phyloP scores from a whole-genome alignment of 2,888 invertebrate species.

The Nymphalis c-album region DNA sequence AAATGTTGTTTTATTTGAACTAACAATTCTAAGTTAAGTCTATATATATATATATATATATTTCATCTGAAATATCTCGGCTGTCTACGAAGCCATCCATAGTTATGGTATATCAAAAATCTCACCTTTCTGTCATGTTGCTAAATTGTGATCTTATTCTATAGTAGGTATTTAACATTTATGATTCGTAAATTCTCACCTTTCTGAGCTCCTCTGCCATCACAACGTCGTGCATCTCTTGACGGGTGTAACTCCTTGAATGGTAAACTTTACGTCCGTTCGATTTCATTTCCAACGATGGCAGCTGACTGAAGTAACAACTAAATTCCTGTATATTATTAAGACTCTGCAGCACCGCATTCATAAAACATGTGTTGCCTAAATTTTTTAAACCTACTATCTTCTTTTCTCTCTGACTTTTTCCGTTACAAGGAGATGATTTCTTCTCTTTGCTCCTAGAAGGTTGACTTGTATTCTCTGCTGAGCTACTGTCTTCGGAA shows the following conservation, averaged over 20 bases:
- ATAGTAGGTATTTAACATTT: too few species aligned
- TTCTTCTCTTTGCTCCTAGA: conserved; percentile 63
- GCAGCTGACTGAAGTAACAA: conserved; percentile 89
- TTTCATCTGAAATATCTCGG: too few species aligned
- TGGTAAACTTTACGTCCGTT: conserved; percentile 83
- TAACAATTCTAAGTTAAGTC: too few species aligned
- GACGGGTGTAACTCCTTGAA: conserved; percentile 83
- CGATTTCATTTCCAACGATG: conserved; percentile 84
- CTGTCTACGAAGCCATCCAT: neutral
- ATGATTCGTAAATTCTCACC: conserved; percentile 59
- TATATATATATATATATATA: too few species aligned
- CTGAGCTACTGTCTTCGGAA: conserved; percentile 79
- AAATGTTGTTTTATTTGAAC: too few species aligned
- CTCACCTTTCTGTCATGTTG: conserved; percentile 84
- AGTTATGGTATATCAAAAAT: neutral
- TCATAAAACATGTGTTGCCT: conserved; percentile 94
- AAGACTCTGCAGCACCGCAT: conserved; percentile 90
- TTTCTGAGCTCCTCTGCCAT: conserved; percentile 91
- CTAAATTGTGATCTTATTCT: too few species aligned
- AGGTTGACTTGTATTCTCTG: conserved; percentile 68
- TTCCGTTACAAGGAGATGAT: conserved; percentile 65
- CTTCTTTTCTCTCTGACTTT: conserved; percentile 81
- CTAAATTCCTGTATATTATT: conserved; percentile 93
- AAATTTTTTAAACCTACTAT: conserved; percentile 89
- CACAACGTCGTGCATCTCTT: conserved; percentile 85